Conservation (phyloP, 2,113 vertebrate species). For the Antidorcas marsupialis region DNA sequence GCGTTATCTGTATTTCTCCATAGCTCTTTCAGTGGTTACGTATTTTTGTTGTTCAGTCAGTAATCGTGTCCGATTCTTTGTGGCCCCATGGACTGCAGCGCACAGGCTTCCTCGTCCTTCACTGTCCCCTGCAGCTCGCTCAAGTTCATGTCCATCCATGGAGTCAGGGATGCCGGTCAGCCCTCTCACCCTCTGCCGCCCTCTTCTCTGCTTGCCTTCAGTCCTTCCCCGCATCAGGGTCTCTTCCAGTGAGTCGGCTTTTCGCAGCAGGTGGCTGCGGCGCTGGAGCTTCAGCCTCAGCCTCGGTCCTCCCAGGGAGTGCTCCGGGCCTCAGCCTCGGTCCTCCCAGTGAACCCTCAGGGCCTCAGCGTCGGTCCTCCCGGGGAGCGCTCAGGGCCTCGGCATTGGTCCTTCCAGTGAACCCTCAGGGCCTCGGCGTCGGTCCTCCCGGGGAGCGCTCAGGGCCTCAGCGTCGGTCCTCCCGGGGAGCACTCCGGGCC, state of each 20-base stretch:
- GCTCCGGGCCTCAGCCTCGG: too few species aligned
- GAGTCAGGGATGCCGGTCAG: accelerated
- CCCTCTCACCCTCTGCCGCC: not conserved
- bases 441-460: too few species aligned
- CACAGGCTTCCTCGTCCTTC: not conserved
- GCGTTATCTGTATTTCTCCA: not conserved
- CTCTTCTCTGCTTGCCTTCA: not conserved
- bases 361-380: too few species aligned
- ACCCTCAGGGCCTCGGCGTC: accelerated
- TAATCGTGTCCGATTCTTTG: not conserved
- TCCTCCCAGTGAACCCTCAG: too few species aligned
- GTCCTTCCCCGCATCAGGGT: too few species aligned
- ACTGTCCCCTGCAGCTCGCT: not conserved
- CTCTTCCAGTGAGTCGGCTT: not conserved
- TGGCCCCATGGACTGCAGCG: not conserved
- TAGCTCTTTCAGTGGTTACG: not conserved
- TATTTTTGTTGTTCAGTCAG: not conserved
- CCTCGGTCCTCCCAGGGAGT: too few species aligned
- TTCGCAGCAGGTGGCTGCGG: accelerated
- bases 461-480: too few species aligned
- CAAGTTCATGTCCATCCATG: not conserved
- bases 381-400: too few species aligned
- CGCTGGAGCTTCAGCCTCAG: not conserved
- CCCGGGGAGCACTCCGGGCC: too few species aligned
- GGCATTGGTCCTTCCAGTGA: accelerated